Base-by-base conservation (phyloP, 2,888 invertebrate genomes). In the Acanthacorydalis orientalis region DNA sequence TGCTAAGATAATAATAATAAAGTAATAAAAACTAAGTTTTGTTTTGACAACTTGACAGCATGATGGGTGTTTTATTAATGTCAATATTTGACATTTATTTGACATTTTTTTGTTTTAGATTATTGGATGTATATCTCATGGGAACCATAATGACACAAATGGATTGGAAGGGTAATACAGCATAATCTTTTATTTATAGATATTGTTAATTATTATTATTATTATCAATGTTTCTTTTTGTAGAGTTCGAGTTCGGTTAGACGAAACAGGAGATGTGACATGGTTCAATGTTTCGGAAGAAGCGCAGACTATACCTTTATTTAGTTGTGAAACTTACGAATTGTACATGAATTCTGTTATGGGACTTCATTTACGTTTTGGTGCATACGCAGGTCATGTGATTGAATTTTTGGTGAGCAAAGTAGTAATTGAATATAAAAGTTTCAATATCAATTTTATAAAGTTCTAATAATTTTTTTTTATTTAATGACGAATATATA, bases 291-390 rank as follows among this genome's bases (percentile, higher is more conserved):
- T 76, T 51, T 64, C 72, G 41, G 73, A 74, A 43, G 69, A 70
- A 52, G 64, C 70, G 2, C 70, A 72, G 55, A 52, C 55, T 15
- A 56, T 76, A 56, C 76, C 78, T 32, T 65, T 80, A 55, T 79
- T 79, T 60, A 73, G 70, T 57, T 79, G 78, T 64, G 78, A 80
- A 61, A 78, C 78, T n/a, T 80, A 75, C 59, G 78, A 79, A 65
- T 66, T 75, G 46, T 64, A 64, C 51, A 60, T 56, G 46, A 59
- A 60, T 16, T 60, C 63, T 7, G 56, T 59, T 38, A 55, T 64
- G 11, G 61, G 63, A 14, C 64, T 69, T 9, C 64, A 69, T 51
- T 60, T 75, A 32, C 64, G 73, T 50, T 77, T 78, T 62, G 78
- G 78, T 32, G 74, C 77, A 37, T 76, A 75, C 59, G 74, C 72